Evolutionary conservation across 2,888 invertebrate species (phyloP).

Genomic region (Thera britannica): DNA sequence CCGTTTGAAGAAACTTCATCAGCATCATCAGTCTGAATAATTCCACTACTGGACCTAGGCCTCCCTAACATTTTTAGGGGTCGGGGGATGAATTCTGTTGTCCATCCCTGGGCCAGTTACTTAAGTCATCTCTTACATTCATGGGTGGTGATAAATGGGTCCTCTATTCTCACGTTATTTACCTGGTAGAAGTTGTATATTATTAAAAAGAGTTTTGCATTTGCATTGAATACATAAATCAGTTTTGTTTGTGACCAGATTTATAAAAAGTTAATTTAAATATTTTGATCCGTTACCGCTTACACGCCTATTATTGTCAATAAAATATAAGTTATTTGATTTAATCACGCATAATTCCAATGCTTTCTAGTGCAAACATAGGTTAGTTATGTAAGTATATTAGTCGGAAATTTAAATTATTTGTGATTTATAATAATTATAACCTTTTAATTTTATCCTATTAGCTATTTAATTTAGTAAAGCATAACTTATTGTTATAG

Average conservation of each 20-base stretch:
- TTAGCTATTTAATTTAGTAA: constrained; percentile 30
- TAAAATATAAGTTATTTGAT: constrained; percentile 42
- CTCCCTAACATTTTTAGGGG: too few species aligned
- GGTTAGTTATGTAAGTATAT: constrained; percentile 44
- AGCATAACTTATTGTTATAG: constrained; percentile 26
- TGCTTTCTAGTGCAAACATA: constrained; percentile 70
- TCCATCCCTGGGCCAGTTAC: too few species aligned
- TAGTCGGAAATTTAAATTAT: constrained; percentile 26
- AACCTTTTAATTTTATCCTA: constrained; percentile 37
- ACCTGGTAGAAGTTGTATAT: too few species aligned
- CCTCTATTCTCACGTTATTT: too few species aligned
- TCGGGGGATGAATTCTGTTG: too few species aligned
- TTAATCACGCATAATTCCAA: constrained; percentile 66
- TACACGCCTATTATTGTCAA: constrained; percentile 7
- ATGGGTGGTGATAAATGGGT: too few species aligned
- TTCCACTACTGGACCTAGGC: too few species aligned
- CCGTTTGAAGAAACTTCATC: neutral
- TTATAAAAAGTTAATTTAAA: neutral
- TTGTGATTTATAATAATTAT: constrained; percentile 39
- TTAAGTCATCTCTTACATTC: too few species aligned
- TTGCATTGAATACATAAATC: neutral
- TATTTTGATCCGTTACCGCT: neutral
- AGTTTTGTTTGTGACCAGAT: neutral
- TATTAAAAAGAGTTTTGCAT: too few species aligned
- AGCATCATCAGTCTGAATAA: too few species aligned